These are phyloP conservation scores for Lophura nycthemera DNA, from an alignment of 2,113 vertebrate species.

Conservation along the genomic window DNA sequence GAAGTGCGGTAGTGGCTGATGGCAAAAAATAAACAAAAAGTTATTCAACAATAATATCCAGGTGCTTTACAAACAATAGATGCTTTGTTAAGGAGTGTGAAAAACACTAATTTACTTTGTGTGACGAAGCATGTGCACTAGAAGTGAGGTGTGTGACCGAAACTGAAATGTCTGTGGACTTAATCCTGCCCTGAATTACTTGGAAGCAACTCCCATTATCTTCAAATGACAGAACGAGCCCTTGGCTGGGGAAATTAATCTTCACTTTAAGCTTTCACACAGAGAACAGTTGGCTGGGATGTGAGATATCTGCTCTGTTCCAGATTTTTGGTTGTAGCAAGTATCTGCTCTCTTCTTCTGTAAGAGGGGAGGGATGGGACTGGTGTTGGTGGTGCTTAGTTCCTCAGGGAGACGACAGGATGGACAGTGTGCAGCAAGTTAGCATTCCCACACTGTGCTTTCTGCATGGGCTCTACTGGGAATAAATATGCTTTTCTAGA, in stretches of 20 bases:
- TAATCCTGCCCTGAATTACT: background rate
- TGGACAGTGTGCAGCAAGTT: background rate
- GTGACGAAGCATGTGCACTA: constrained; percentile 1
- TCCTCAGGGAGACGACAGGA: background rate
- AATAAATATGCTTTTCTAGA: background rate
- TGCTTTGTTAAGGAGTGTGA: background rate
- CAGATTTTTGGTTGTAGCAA: background rate
- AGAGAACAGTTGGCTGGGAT: background rate
- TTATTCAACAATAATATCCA: background rate
- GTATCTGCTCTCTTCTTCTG: background rate
- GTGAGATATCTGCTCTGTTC: background rate
- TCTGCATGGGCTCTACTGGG: background rate
- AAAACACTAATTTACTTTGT: constrained; percentile 13
- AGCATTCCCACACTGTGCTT: background rate
- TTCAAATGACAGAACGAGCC: constrained; percentile 13
- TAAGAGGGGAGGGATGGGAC: background rate
- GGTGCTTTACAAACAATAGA: constrained; percentile 22
- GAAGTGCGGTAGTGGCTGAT: background rate
- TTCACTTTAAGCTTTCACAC: background rate
- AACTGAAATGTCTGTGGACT: background rate
- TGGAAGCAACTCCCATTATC: background rate
- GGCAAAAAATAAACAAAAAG: constrained; percentile 1
- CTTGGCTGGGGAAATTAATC: background rate
- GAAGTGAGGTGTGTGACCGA: background rate
- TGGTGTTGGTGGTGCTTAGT: background rate